Percentiles rank a stretch among this genome's conserved stretches.
phyloP scores from a whole-genome alignment of 2,113 vertebrate genomes.

The Melospiza melodia region DNA sequence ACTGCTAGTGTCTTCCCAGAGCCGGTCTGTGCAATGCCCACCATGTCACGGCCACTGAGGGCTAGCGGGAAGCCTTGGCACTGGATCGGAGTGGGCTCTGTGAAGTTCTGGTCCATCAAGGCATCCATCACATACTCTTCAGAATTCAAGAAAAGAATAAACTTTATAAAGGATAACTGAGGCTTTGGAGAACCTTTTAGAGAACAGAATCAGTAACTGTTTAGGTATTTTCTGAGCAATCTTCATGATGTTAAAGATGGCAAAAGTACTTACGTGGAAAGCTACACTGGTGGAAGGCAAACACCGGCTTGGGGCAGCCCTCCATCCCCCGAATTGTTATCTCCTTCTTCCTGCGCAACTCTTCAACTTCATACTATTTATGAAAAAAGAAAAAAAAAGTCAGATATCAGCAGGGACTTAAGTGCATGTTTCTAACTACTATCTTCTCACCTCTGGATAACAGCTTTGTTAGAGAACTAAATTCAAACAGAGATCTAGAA shows the following conservation, averaged over 20 bases:
- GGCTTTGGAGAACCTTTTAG: not conserved
- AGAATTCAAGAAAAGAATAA: not conserved
- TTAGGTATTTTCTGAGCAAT: not conserved
- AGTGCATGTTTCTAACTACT: not conserved
- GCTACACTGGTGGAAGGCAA: slow-evolving; percentile 90
- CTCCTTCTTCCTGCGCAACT: slow-evolving; percentile 90
- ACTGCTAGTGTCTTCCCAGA: slow-evolving; percentile 97
- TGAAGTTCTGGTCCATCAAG: slow-evolving; percentile 92
- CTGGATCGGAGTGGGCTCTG: slow-evolving; percentile 96
- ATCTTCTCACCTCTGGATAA: not conserved
- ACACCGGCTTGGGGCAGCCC: slow-evolving; percentile 88
- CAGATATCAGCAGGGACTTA: not conserved
- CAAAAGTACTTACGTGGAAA: slow-evolving; percentile 89
- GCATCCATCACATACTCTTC: slow-evolving; percentile 95
- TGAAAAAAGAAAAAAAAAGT: not conserved
- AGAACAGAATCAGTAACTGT: not conserved
- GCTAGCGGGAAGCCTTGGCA: slow-evolving; percentile 94
- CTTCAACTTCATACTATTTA: slow-evolving; percentile 89
- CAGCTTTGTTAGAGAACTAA: not conserved
- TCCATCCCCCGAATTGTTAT: slow-evolving; percentile 90
- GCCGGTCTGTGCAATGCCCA: slow-evolving; percentile 97
- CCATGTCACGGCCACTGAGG: slow-evolving; percentile 95
- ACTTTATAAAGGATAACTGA: not conserved
- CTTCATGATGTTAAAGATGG: not conserved
- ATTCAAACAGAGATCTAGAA: not conserved